A percentile compares a stretch with the other conserved stretches of the same genome.
These are phyloP conservation scores for Melitaea cinxia DNA, from an alignment of 1,140 invertebrate species.

Conservation along the genomic window DNA sequence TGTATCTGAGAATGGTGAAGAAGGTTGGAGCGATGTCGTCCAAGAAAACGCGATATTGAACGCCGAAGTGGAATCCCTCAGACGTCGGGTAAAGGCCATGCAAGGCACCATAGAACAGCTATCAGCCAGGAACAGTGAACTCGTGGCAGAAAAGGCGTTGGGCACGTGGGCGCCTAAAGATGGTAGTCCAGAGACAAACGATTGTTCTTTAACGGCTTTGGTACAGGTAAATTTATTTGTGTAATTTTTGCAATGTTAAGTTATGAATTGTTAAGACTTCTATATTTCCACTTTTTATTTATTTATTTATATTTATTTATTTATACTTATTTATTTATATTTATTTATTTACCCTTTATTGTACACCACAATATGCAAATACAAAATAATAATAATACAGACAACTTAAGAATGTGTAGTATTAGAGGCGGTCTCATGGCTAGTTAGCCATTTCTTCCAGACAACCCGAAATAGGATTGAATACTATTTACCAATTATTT, in stretches of 20 bases:
- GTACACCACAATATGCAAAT: too few relatives aligned
- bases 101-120: constrained; percentile 96
- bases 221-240: constrained; percentile 52
- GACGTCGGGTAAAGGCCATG: constrained; percentile 94
- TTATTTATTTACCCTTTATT: too few relatives aligned
- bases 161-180: constrained; percentile 85
- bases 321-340: too few relatives aligned
- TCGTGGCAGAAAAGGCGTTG: constrained; percentile 90
- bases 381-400: too few relatives aligned
- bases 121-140: constrained; percentile 90
- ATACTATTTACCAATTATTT: too few relatives aligned
- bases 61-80: constrained; percentile 92
- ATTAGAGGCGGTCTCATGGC: too few relatives aligned
- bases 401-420: too few relatives aligned
- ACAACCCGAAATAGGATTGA: too few relatives aligned
- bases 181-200: constrained; percentile 66
- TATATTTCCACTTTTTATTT: too few relatives aligned
- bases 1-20: constrained; percentile 92
- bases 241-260: neutral
- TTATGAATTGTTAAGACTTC: too few relatives aligned
- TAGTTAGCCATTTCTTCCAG: too few relatives aligned
- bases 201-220: constrained; percentile 65
- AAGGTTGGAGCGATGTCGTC: constrained; percentile 95
- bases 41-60: constrained; percentile 97
- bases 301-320: too few relatives aligned